Evolutionary conservation across 2,797 vertebrate species (phyloP).

Genomic region (Carduelis carduelis): DNA sequence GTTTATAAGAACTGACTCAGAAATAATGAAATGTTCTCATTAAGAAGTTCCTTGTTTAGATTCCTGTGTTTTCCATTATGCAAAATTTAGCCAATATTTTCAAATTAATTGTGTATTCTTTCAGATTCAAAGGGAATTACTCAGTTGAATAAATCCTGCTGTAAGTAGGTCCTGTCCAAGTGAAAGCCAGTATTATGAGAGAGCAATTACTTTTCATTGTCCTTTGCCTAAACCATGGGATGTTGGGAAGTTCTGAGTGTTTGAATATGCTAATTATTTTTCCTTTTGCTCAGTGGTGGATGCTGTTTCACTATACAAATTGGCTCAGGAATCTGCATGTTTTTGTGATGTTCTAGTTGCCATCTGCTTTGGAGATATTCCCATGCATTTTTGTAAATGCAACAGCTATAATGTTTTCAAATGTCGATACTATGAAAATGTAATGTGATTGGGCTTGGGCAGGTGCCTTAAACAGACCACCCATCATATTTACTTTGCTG

Average conservation of each 20-base stretch:
- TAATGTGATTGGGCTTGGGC: slow-evolving; percentile 65
- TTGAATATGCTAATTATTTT: slow-evolving; percentile 38
- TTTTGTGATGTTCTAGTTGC: slow-evolving; percentile 61
- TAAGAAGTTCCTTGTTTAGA: not conserved
- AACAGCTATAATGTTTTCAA: slow-evolving; percentile 58
- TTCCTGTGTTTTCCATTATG: not conserved
- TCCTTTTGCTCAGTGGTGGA: slow-evolving; percentile 27
- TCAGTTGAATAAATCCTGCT: slow-evolving; percentile 1
- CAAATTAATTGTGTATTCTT: not conserved
- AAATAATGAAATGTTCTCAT: not conserved
- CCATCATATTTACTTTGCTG: slow-evolving; percentile 72
- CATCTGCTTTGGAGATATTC: slow-evolving; percentile 69
- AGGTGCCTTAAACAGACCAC: slow-evolving; percentile 70
- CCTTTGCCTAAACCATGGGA: not conserved
- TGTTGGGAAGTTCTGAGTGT: not conserved
- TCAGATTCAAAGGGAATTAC: slow-evolving; percentile 12
- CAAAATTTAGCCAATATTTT: not conserved
- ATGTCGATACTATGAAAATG: slow-evolving; percentile 64
- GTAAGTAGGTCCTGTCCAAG: not conserved
- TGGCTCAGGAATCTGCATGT: slow-evolving; percentile 35
- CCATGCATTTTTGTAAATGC: slow-evolving; percentile 57
- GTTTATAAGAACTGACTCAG: not conserved
- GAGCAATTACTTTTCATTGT: not conserved
- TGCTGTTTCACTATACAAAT: slow-evolving; percentile 45
- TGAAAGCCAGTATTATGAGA: not conserved